These are phyloP conservation scores for Clusia tigrina DNA, from an alignment of 2,888 invertebrate genomes.

Conservation along the genomic window DNA sequence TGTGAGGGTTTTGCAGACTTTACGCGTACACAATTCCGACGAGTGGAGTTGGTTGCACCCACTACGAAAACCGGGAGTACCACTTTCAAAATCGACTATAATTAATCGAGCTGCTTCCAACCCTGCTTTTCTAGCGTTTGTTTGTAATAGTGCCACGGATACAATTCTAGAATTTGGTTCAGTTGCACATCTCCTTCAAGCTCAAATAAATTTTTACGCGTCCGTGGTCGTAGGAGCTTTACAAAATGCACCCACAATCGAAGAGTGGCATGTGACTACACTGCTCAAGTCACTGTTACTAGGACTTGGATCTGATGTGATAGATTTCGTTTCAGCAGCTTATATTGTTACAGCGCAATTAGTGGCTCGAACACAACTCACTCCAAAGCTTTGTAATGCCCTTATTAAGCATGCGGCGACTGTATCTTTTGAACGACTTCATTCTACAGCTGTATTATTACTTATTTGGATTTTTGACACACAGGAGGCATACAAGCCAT, in stretches of 20 bases:
- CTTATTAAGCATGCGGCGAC: slow-evolving; percentile 71
- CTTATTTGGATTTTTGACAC: slow-evolving; percentile 76
- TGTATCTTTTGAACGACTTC: slow-evolving; percentile 66
- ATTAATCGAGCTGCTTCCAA: slow-evolving; percentile 76
- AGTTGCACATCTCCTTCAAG: slow-evolving; percentile 69
- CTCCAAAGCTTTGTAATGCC: slow-evolving; percentile 67
- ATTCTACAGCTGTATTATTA: slow-evolving; percentile 71
- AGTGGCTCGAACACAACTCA: slow-evolving; percentile 71
- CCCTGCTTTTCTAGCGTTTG: slow-evolving; percentile 70
- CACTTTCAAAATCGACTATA: slow-evolving; percentile 76
- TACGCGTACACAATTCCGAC: slow-evolving; percentile 70
- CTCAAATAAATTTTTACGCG: slow-evolving; percentile 83
- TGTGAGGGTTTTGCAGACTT: slow-evolving; percentile 79
- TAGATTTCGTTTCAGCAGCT: slow-evolving; percentile 77
- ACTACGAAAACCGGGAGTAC: slow-evolving; percentile 77
- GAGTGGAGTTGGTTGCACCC: slow-evolving; percentile 81
- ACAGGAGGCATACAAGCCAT: slow-evolving; percentile 66
- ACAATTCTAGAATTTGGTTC: slow-evolving; percentile 70
- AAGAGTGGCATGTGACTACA: slow-evolving; percentile 73
- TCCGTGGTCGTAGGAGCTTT: slow-evolving; percentile 77
- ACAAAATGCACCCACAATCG: slow-evolving; percentile 66
- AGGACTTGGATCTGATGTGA: slow-evolving; percentile 73
- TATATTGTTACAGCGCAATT: slow-evolving; percentile 79
- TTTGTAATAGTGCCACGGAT: slow-evolving; percentile 69
- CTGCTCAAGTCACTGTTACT: slow-evolving; percentile 76